Evolutionary conservation across 2,888 invertebrate genomes (phyloP).

Genomic region (Rutpela maculata): DNA sequence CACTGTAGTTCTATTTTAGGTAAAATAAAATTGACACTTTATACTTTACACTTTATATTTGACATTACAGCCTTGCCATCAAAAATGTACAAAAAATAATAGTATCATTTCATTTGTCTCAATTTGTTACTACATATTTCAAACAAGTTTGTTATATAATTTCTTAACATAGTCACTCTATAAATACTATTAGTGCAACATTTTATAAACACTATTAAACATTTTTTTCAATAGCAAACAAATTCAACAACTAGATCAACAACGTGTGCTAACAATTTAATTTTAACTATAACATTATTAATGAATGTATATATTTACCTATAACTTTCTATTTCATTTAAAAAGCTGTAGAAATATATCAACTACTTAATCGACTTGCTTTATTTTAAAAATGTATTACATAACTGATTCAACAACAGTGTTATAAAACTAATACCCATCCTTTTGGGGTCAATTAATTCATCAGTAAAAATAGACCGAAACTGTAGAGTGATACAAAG

Average conservation of each 20-base stretch:
- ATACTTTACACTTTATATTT: background rate
- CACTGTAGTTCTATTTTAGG: background rate
- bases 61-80: conserved; percentile 14
- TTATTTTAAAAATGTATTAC: conserved; percentile 10
- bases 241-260: conserved; percentile 35
- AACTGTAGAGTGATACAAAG: no score
- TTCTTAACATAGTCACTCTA: conserved; percentile 10
- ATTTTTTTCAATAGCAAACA: conserved; percentile 32
- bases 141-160: conserved; percentile 1
- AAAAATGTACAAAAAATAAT: conserved; percentile 36
- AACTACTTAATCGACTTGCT: conserved; percentile 6
- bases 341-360: conserved; percentile 16
- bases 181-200: conserved; percentile 17
- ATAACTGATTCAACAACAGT: background rate
- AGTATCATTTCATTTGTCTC: conserved; percentile 18
- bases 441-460: no score
- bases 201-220: conserved; percentile 12
- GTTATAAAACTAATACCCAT: no score
- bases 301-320: background rate
- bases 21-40: background rate
- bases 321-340: conserved; percentile 5
- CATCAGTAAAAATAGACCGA: no score
- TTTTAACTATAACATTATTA: conserved; percentile 18
- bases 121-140: conserved; percentile 13
- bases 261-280: conserved; percentile 36